phyloP scores from a whole-genome alignment of 2,888 invertebrate species.

The Halictus ligatus region DNA sequence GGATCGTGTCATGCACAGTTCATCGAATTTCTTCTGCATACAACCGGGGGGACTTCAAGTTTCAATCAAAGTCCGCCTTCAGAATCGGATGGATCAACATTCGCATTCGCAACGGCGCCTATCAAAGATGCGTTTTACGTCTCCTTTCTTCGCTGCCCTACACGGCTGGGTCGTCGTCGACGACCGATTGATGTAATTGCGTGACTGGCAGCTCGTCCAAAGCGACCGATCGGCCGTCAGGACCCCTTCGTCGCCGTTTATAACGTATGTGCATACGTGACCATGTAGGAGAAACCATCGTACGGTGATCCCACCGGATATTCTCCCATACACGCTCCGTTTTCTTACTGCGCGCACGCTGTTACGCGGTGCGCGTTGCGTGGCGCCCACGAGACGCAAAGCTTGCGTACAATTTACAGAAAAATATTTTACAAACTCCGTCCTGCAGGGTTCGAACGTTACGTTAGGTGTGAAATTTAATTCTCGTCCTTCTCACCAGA shows the following conservation, averaged over 20 bases:
- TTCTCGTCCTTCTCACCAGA: background rate
- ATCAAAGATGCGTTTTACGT: conserved; percentile 43
- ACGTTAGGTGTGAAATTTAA: background rate
- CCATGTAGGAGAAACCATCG: conserved; percentile 54
- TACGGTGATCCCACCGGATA: conserved; percentile 70
- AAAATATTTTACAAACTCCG: background rate
- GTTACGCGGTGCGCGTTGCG: background rate
- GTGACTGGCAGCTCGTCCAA: conserved; percentile 75
- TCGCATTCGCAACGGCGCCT: conserved; percentile 60
- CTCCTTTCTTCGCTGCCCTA: conserved; percentile 57
- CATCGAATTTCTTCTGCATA: background rate
- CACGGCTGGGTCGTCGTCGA: conserved; percentile 59
- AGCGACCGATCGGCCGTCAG: conserved; percentile 70
- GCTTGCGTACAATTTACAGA: background rate
- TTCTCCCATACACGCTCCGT: conserved; percentile 65
- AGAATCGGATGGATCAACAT: conserved; percentile 25
- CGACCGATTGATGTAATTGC: conserved; percentile 78
- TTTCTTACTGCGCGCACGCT: conserved; percentile 61
- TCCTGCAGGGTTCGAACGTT: background rate
- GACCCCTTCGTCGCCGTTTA: conserved; percentile 52
- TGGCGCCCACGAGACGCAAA: background rate
- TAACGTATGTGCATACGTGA: conserved; percentile 59
- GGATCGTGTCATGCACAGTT: background rate
- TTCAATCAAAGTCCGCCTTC: conserved; percentile 10
- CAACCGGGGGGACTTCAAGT: background rate